A percentile compares a stretch with the other conserved stretches of the same genome.
These are phyloP conservation scores for Drosophila fulvimacula DNA, from an alignment of 2,888 invertebrate species.

Conservation along the genomic window DNA sequence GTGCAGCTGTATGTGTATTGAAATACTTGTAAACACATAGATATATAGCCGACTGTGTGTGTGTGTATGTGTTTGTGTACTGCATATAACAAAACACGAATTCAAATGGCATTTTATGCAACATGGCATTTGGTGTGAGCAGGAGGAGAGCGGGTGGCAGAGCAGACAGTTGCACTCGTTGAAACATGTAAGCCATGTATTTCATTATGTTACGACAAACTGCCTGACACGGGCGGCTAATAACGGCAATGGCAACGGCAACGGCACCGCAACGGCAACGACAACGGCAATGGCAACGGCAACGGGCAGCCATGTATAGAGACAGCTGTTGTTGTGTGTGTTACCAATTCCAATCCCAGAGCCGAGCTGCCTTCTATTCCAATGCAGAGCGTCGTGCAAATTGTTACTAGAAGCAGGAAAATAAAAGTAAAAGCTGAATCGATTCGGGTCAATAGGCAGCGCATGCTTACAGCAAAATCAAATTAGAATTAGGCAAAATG, in stretches of 20 bases:
- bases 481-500: conserved; percentile 67
- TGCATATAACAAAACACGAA: conserved; percentile 64
- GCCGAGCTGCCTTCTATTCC: neutral
- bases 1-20: neutral
- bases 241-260: conserved; percentile 48
- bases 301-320: conserved; percentile 18
- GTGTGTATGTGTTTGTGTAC: conserved; percentile 7
- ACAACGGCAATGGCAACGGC: conserved; percentile 6
- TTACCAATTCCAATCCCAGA: conserved; percentile 25
- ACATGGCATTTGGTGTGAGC: conserved; percentile 37
- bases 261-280: neutral
- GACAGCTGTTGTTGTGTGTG: conserved; percentile 23
- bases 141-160: neutral
- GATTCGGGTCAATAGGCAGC: conserved; percentile 69
- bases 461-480: conserved; percentile 70
- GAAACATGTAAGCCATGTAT: conserved; percentile 74
- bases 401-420: conserved; percentile 5
- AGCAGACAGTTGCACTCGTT: conserved; percentile 29
- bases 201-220: conserved; percentile 80
- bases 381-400: conserved; percentile 46
- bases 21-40: neutral
- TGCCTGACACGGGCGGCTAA: conserved; percentile 75
- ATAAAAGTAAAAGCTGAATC: conserved; percentile 52
- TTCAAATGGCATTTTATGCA: conserved; percentile 75
- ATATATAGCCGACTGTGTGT: neutral